A percentile compares a stretch with the other conserved stretches of the same genome.
These are phyloP conservation scores for Dasypolia templi DNA, from an alignment of 2,888 invertebrate genomes.

Conservation along the genomic window DNA sequence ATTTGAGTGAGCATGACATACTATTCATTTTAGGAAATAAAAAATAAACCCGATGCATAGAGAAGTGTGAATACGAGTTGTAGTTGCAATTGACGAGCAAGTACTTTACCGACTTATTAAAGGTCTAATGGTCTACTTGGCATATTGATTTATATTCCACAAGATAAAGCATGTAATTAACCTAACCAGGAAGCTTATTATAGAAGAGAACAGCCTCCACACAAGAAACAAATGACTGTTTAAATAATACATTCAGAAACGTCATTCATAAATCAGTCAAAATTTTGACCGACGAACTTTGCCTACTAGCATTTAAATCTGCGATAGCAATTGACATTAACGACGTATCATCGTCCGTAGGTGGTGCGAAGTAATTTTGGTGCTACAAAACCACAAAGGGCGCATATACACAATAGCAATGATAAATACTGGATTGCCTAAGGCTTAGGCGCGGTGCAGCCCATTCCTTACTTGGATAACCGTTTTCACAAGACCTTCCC, in stretches of 20 bases:
- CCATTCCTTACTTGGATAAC: conserved; percentile 72
- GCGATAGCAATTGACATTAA: conserved; percentile 74
- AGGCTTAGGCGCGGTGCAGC: conserved; percentile 80
- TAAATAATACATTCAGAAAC: conserved; percentile 39
- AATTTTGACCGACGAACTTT: conserved; percentile 62
- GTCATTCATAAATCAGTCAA: conserved; percentile 57
- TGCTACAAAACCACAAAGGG: conserved; percentile 78
- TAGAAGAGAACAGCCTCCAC: conserved; percentile 2
- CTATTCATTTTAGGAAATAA: too few relatives aligned
- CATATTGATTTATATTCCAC: conserved; percentile 22
- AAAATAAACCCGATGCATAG: not conserved
- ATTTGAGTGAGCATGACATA: too few relatives aligned
- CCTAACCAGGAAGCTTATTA: conserved; percentile 29
- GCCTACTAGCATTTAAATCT: conserved; percentile 63
- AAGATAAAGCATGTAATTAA: conserved; percentile 34
- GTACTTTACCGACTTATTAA: not conserved
- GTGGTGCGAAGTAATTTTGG: conserved; percentile 75
- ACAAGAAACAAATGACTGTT: conserved; percentile 28
- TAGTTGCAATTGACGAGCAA: not conserved
- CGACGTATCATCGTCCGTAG: conserved; percentile 73
- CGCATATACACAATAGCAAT: conserved; percentile 82
- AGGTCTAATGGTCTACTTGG: not conserved
- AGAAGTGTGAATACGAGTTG: not conserved
- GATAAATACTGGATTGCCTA: conserved; percentile 85
- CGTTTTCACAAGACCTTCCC: conserved; percentile 72